These are phyloP conservation scores for Acrobasis consociella DNA, from an alignment of 2,888 invertebrate species.

Conservation along the genomic window DNA sequence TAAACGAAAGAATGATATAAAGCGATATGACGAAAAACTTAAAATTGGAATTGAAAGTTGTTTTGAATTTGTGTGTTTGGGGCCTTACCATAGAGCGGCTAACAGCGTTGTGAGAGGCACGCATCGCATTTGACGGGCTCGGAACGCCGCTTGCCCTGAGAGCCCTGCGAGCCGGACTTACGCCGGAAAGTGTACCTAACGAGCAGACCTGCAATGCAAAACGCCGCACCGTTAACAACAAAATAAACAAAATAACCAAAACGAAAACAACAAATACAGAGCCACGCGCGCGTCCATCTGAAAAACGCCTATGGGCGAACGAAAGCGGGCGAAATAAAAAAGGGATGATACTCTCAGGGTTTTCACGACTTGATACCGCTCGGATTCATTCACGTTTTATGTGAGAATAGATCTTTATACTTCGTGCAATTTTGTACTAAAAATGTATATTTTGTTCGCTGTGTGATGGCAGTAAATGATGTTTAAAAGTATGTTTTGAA, in stretches of 20 bases:
- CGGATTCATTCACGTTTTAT: slow-evolving; percentile 67
- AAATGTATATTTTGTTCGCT: slow-evolving; percentile 43
- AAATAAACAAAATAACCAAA: slow-evolving; percentile 72
- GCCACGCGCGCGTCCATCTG: slow-evolving; percentile 77
- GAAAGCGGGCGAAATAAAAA: slow-evolving; percentile 73
- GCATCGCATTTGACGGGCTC: slow-evolving; percentile 82
- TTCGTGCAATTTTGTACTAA: slow-evolving; percentile 48
- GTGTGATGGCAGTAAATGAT: slow-evolving; percentile 53
- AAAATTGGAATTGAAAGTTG: slow-evolving; percentile 2
- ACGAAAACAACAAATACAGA: slow-evolving; percentile 65
- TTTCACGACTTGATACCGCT: slow-evolving; percentile 69
- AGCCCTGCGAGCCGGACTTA: slow-evolving; percentile 81
- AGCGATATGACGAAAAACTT: slow-evolving; percentile 26
- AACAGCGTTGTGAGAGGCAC: slow-evolving; percentile 83
- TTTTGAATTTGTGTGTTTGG: slow-evolving; percentile 33
- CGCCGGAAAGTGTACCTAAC: slow-evolving; percentile 84
- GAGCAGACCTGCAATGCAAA: slow-evolving; percentile 84
- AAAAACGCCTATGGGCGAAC: slow-evolving; percentile 76
- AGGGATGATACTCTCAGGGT: slow-evolving; percentile 62
- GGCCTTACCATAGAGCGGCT: slow-evolving; percentile 80
- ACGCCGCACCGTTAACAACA: slow-evolving; percentile 82
- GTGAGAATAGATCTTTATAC: slow-evolving; percentile 59
- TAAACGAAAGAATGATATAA: slow-evolving; percentile 42
- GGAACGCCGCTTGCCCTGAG: slow-evolving; percentile 78
- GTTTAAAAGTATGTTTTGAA: slow-evolving; percentile 39